Percentiles rank a stretch among this genome's conserved stretches.
Conservation (phyloP, 2,888 invertebrate species). For the Nasonia oneida region DNA sequence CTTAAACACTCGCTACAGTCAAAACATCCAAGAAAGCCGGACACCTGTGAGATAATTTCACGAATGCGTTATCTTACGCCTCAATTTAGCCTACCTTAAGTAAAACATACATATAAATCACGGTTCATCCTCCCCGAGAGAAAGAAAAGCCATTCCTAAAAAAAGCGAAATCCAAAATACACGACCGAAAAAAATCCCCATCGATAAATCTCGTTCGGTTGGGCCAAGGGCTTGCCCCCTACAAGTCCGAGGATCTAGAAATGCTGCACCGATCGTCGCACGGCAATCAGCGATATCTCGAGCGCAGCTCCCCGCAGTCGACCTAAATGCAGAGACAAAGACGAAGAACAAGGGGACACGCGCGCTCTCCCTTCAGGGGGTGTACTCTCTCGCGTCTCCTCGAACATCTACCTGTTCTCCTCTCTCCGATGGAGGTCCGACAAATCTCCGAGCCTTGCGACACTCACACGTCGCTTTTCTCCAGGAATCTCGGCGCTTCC, state of each 20-base stretch:
- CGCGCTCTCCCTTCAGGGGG: constrained; percentile 44
- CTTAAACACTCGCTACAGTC: too few species aligned
- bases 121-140: not conserved
- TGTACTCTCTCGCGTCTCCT: not conserved
- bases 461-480: constrained; percentile 11
- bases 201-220: constrained; percentile 37
- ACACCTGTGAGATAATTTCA: not conserved
- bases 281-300: constrained; percentile 47
- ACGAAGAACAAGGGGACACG: constrained; percentile 11
- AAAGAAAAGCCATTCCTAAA: not conserved
- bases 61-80: not conserved
- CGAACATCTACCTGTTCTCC: constrained; percentile 8
- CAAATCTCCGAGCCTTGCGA: constrained; percentile 18
- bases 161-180: constrained; percentile 7
- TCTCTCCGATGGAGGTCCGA: constrained; percentile 18
- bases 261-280: not conserved
- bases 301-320: constrained; percentile 31
- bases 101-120: constrained; percentile 20
- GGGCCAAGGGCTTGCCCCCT: not conserved
- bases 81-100: constrained; percentile 6
- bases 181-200: not conserved
- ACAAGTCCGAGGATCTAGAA: not conserved
- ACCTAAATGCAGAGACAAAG: constrained; percentile 21
- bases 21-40: not conserved
- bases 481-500: not conserved